Base-by-base conservation (phyloP, 2,888 invertebrate genomes). In the Pandemis corylana region DNA sequence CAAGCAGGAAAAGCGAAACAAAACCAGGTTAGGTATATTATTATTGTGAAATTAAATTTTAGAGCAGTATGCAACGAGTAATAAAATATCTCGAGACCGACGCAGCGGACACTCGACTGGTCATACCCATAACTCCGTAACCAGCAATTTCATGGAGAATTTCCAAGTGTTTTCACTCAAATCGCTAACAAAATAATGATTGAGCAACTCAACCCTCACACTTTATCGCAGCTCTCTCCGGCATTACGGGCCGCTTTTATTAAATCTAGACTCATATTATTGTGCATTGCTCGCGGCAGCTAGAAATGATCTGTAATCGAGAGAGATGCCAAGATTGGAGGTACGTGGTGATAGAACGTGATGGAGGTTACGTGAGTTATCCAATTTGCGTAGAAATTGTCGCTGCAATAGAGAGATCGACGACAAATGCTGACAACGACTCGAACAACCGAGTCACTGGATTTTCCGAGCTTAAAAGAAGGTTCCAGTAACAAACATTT, bases 91-190 rank as follows among this genome's bases (percentile, higher is more conserved):
- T 36, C 36, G 44, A 53, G 62, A 71, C 53, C 51, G 53, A 56
- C 61, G 71, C 68, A 74, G 53, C 68, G 70, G 74, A 71, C 74
- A 76, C 64, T 70, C 61, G 68, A 68, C 68, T 64, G 68, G 75
- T 64, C 73, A 74, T 74, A 70, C 70, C 74, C 66, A 76, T 87
- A 87, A 87, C 86, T 87, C 84, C 80, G 81, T 84, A 90, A 87
- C 87, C 83, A 78, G 88, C 82, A 90, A 92, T 92, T 91, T 90
- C 82, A 85, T 83, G 83, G 83, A 85, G 84, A 87, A 89, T 89
- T 89, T 90, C 90, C 85, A 88, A 88, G 87, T 86, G 85, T 90
- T 91, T 92, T 90, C 90, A 89, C 89, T 90, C 84, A 88, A 90
- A 88, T 88, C 84, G 83, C 87, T 87, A 90, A 90, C 90, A 89